Conservation (phyloP, 2,888 invertebrate genomes). For the Xylota segnis region DNA sequence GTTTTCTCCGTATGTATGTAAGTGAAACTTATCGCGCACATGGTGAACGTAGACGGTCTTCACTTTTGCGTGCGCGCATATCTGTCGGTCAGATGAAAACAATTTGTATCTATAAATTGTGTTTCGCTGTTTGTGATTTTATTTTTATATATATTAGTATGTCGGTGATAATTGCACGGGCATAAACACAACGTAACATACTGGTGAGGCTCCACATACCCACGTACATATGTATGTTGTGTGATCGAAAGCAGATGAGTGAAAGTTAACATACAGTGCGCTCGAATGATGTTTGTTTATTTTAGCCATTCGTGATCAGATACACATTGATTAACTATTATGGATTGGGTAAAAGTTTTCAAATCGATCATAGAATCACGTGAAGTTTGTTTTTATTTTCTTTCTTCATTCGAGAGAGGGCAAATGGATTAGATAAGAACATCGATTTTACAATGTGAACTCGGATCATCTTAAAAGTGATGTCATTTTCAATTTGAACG, state of each 20-base stretch:
- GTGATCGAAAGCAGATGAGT: conserved; percentile 63
- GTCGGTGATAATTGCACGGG: conserved; percentile 61
- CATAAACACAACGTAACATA: conserved; percentile 5
- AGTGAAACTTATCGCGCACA: conserved; percentile 62
- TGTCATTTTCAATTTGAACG: background rate
- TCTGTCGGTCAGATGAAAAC: conserved; percentile 62
- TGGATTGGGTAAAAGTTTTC: conserved; percentile 52
- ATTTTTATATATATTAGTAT: conserved; percentile 55
- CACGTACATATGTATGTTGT: background rate
- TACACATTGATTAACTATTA: conserved; percentile 50
- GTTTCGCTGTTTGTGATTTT: conserved; percentile 48
- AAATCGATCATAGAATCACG: conserved; percentile 21
- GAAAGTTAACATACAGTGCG: conserved; percentile 49
- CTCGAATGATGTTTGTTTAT: conserved; percentile 28
- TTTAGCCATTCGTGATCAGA: conserved; percentile 54
- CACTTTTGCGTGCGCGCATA: conserved; percentile 54
- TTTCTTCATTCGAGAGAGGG: background rate
- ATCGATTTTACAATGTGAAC: conserved; percentile 2
- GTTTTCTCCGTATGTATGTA: conserved; percentile 9
- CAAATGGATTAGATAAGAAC: conserved; percentile 20
- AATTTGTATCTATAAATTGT: conserved; percentile 68
- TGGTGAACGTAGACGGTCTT: conserved; percentile 3
- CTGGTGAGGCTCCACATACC: background rate
- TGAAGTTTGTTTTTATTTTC: background rate
- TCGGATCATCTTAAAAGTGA: conserved; percentile 3